phyloP scores from a whole-genome alignment of 2,888 invertebrate genomes.

The Parnassius orleans region DNA sequence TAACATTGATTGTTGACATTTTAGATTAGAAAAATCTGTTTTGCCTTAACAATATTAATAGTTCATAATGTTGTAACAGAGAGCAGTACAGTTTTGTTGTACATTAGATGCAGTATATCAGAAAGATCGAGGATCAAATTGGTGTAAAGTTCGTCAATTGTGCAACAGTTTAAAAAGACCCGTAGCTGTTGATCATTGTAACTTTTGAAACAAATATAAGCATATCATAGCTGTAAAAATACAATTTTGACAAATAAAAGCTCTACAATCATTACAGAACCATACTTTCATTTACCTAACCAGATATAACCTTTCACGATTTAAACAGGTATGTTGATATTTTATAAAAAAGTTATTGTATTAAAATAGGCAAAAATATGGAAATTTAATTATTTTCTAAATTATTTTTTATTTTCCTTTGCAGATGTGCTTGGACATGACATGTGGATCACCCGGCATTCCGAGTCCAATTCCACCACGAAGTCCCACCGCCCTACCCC shows the following conservation, averaged over 20 bases:
- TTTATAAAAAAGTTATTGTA: neutral
- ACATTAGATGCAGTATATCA: constrained; percentile 67
- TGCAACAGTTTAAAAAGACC: constrained; percentile 65
- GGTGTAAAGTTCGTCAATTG: constrained; percentile 75
- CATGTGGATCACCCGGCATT: constrained; percentile 55
- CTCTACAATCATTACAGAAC: constrained; percentile 81
- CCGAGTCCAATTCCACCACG: constrained; percentile 60
- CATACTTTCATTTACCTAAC: constrained; percentile 50
- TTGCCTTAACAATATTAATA: constrained; percentile 78
- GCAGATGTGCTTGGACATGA: constrained; percentile 76
- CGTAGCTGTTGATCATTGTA: constrained; percentile 82
- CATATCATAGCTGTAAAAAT: constrained; percentile 96
- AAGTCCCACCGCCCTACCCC: constrained; percentile 61
- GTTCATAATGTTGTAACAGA: constrained; percentile 71
- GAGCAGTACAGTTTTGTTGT: constrained; percentile 74
- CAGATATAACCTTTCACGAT: constrained; percentile 6
- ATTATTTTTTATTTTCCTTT: constrained; percentile 34
- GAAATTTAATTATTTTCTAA: no score
- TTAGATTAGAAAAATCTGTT: constrained; percentile 78
- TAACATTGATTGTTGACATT: constrained; percentile 79
- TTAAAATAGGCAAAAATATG: no score
- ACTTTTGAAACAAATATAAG: constrained; percentile 89
- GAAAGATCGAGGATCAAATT: constrained; percentile 61
- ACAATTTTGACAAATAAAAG: constrained; percentile 91
- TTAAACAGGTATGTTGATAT: constrained; percentile 39